Conservation (phyloP, 2,888 invertebrate genomes). For the Opisthograptis luteolata region DNA sequence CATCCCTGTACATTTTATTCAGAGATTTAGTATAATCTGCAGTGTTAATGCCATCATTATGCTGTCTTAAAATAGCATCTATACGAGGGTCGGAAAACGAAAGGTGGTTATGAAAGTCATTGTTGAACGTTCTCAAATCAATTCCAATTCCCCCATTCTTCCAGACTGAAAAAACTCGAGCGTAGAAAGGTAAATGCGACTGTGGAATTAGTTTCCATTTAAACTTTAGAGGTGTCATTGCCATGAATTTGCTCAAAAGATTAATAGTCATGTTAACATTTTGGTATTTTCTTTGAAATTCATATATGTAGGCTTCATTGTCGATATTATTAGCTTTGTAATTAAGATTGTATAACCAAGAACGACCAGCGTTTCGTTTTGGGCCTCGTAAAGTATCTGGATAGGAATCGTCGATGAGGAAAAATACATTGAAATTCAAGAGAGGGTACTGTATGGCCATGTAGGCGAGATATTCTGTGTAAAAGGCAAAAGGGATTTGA, state of each 20-base stretch:
- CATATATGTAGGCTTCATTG: conserved; percentile 50
- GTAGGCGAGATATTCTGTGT: conserved; percentile 59
- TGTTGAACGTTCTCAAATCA: conserved; percentile 58
- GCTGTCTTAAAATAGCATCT: conserved; percentile 60
- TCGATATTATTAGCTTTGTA: conserved; percentile 43
- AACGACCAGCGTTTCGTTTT: conserved; percentile 44
- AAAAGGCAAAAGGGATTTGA: conserved; percentile 50
- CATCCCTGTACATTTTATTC: conserved; percentile 56
- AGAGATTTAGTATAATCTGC: conserved; percentile 58
- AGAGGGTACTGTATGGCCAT: conserved; percentile 61
- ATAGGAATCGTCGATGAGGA: conserved; percentile 66
- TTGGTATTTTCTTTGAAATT: conserved; percentile 60
- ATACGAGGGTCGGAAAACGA: conserved; percentile 50
- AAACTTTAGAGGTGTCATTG: conserved; percentile 73
- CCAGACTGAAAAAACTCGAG: conserved; percentile 81
- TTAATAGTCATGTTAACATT: conserved; percentile 72
- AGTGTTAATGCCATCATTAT: conserved; percentile 64
- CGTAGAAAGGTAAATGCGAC: conserved; percentile 74
- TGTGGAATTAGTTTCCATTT: conserved; percentile 77
- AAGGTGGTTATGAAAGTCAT: conserved; percentile 47
- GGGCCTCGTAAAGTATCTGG: conserved; percentile 41
- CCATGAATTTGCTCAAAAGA: conserved; percentile 71
- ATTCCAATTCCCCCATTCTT: conserved; percentile 80
- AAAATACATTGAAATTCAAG: conserved; percentile 61
- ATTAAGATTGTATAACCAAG: conserved; percentile 35